Conservation (phyloP, 2,888 invertebrate genomes). For the Rhaphigaster nebulosa region DNA sequence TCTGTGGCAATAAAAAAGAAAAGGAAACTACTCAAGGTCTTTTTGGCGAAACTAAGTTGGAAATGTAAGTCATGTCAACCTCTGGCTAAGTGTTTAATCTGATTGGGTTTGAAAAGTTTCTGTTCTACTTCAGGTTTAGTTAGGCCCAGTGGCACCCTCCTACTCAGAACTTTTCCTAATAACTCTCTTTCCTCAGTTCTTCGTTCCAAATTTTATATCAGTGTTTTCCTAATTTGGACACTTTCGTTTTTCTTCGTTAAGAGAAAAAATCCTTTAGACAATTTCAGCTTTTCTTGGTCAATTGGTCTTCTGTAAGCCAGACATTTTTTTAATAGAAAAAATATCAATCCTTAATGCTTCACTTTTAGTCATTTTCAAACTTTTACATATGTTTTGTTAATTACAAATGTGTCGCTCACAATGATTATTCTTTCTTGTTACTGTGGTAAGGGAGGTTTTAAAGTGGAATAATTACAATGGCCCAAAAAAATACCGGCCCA, state of each 20-base stretch:
- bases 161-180: neutral
- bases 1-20: neutral
- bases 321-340: too few species aligned
- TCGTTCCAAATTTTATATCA: neutral
- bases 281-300: neutral
- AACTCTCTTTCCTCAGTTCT: neutral
- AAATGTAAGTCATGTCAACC: neutral
- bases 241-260: neutral
- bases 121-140: conserved; percentile 6
- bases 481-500: too few species aligned
- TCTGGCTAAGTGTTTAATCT: neutral
- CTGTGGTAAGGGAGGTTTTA: too few species aligned
- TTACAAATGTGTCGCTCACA: too few species aligned
- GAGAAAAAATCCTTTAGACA: neutral
- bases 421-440: too few species aligned
- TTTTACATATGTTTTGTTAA: too few species aligned
- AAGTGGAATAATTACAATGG: too few species aligned
- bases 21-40: neutral
- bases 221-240: neutral
- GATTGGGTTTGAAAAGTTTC: conserved; percentile 18
- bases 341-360: too few species aligned
- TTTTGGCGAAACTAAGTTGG: neutral
- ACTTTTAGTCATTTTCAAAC: too few species aligned
- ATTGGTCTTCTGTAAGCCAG: neutral
- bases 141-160: neutral